Percentiles rank a stretch among this genome's conserved stretches.
phyloP scores from a whole-genome alignment of 1,140 invertebrate genomes.

The Drosophila mayri region DNA sequence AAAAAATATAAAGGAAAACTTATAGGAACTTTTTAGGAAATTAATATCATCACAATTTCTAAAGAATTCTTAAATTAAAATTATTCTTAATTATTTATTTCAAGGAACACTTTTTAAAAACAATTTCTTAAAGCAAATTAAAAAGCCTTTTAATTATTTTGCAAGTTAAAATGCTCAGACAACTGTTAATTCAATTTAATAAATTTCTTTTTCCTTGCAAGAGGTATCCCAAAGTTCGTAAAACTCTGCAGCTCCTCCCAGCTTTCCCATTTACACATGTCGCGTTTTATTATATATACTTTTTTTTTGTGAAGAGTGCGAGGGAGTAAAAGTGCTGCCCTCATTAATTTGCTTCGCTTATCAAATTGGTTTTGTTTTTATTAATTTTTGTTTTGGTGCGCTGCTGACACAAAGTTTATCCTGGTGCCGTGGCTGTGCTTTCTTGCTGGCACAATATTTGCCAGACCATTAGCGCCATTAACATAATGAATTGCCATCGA shows the following conservation, averaged over 20 bases:
- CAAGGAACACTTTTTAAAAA: not conserved
- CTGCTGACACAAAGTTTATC: slow-evolving; percentile 54
- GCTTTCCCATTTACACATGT: slow-evolving; percentile 27
- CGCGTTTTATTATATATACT: slow-evolving; percentile 20
- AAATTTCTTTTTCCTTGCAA: not conserved
- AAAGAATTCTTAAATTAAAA: not conserved
- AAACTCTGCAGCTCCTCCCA: not conserved
- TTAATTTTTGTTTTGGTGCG: slow-evolving; percentile 54
- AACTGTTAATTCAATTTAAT: not conserved
- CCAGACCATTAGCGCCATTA: slow-evolving; percentile 80
- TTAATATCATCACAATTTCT: not conserved
- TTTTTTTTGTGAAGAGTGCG: slow-evolving; percentile 20
- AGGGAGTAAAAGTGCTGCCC: slow-evolving; percentile 36
- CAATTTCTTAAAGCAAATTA: too few species aligned
- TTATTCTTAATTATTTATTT: not conserved
- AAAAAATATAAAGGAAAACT: too few species aligned
- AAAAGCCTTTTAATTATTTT: not conserved
- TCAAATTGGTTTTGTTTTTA: slow-evolving; percentile 77
- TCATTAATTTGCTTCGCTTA: slow-evolving; percentile 80
- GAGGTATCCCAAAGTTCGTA: not conserved
- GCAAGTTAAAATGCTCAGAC: not conserved
- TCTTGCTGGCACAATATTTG: slow-evolving; percentile 63
- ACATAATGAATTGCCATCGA: slow-evolving; percentile 82
- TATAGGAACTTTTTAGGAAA: not conserved
- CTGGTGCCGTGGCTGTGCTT: slow-evolving; percentile 28